Conservation (phyloP, 1,140 invertebrate species). For the Hyles euphorbiae region DNA sequence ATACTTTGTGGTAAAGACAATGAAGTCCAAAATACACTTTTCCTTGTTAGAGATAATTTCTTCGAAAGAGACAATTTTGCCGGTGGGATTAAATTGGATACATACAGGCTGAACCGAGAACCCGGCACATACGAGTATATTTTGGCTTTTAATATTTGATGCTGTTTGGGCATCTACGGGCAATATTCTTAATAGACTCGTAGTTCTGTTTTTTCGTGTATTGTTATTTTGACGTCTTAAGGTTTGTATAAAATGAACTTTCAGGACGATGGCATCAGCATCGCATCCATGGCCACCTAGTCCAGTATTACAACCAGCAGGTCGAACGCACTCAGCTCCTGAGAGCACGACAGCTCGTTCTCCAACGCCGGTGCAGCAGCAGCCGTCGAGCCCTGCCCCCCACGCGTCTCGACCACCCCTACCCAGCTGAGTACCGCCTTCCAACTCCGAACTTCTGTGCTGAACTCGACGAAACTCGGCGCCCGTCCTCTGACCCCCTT, state of each 20-base stretch:
- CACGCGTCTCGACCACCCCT: conserved; percentile 57
- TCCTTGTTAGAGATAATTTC: too few species aligned
- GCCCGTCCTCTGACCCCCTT: conserved; percentile 61
- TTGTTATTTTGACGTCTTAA: neutral
- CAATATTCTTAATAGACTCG: too few species aligned
- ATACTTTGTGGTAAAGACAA: too few species aligned
- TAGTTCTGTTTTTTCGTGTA: neutral
- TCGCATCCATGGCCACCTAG: conserved; percentile 84
- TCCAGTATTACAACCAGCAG: conserved; percentile 82
- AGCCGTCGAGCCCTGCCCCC: conserved; percentile 56
- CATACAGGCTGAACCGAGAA: too few species aligned
- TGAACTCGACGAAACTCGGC: conserved; percentile 74
- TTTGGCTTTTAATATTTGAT: too few species aligned
- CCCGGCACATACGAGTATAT: too few species aligned
- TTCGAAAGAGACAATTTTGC: too few species aligned
- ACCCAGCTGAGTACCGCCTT: conserved; percentile 75
- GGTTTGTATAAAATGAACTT: conserved; percentile 13
- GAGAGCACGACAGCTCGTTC: conserved; percentile 78
- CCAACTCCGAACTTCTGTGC: conserved; percentile 75
- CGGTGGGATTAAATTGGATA: too few species aligned
- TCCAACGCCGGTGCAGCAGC: conserved; percentile 48
- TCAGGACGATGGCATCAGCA: conserved; percentile 75
- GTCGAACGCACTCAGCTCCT: conserved; percentile 83
- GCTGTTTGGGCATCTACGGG: too few species aligned
- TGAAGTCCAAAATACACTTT: too few species aligned